A percentile compares a stretch with the other conserved stretches of the same genome.
These are phyloP conservation scores for Ellobius talpinus DNA, from an alignment of 2,113 vertebrate species.

Conservation along the genomic window DNA sequence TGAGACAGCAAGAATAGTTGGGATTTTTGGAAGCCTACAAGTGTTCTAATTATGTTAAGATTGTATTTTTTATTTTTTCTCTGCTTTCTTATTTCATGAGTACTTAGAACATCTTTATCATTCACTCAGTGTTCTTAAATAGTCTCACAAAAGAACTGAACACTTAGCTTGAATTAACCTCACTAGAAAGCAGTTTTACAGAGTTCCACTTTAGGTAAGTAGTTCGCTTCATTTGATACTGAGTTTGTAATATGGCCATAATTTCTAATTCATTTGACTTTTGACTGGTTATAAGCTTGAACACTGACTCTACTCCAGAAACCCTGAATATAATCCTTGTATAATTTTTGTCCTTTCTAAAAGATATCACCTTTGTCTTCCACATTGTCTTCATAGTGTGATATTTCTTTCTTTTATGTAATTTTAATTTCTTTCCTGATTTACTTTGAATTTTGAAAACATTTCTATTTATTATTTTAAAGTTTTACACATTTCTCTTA, in stretches of 20 bases:
- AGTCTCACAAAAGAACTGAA: neutral
- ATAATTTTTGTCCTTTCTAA: neutral
- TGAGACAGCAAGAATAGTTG: neutral
- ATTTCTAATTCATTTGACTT: neutral
- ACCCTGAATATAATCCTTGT: neutral
- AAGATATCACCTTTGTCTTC: neutral
- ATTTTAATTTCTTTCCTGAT: too few species aligned
- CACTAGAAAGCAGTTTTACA: neutral
- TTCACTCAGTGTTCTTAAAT: neutral
- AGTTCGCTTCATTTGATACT: neutral
- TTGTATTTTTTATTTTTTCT: neutral
- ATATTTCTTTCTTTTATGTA: neutral
- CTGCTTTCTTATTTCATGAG: neutral
- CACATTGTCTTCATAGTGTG: neutral
- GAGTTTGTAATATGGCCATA: conserved; percentile 32
- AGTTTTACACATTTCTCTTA: neutral
- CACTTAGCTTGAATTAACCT: neutral
- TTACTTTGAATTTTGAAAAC: neutral
- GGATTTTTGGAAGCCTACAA: neutral
- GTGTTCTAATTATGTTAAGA: neutral
- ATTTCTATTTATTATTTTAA: neutral
- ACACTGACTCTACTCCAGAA: neutral
- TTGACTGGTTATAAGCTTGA: conserved; percentile 26
- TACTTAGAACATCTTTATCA: neutral
- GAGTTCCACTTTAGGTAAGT: neutral